Conservation (phyloP, 2,797 vertebrate species). For the Mareca strepera region DNA sequence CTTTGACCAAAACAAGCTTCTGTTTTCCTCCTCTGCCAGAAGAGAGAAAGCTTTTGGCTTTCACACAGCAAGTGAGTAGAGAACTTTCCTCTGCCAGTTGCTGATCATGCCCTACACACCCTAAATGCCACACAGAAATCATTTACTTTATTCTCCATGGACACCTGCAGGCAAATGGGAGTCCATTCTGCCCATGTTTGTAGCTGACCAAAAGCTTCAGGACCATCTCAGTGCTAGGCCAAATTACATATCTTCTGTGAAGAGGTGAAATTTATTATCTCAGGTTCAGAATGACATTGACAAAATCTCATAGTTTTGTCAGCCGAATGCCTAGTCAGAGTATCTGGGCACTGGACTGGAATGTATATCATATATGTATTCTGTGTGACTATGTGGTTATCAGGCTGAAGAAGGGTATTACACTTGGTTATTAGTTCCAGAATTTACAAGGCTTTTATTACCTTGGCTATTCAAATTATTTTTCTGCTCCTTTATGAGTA, state of each 20-base stretch:
- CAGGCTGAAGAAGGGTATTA: neutral
- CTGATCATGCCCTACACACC: neutral
- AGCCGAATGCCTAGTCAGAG: neutral
- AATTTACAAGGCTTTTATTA: conserved; percentile 44
- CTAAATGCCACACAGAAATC: neutral
- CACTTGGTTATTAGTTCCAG: neutral
- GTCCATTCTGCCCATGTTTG: neutral
- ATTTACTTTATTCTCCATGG: neutral
- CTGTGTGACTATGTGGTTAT: neutral
- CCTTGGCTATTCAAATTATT: conserved; percentile 32
- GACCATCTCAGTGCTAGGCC: neutral
- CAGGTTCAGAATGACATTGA: neutral
- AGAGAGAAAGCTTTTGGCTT: neutral
- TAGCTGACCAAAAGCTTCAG: neutral
- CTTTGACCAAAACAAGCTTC: neutral
- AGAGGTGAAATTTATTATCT: neutral
- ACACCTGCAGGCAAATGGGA: neutral
- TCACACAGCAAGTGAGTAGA: neutral
- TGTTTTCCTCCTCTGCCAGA: neutral
- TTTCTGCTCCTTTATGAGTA: conserved; percentile 47
- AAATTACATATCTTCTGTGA: neutral
- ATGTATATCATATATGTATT: accelerated
- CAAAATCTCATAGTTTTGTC: accelerated
- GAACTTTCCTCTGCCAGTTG: neutral
- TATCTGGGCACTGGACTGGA: neutral